Conservation (phyloP, 1,140 invertebrate species). For the Zophobas atratus region DNA sequence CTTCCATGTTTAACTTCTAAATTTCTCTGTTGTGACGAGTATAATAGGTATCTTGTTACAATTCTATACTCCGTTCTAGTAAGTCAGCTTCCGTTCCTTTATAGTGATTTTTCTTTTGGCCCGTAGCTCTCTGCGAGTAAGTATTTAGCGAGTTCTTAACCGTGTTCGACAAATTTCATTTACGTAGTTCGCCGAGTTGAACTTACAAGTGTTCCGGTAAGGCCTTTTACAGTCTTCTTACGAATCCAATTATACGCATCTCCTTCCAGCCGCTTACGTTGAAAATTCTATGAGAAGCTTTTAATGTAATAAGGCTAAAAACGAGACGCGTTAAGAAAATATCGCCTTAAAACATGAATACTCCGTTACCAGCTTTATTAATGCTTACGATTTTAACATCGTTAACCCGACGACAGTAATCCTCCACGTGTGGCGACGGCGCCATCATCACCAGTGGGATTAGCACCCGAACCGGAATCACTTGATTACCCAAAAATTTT, state of each 20-base stretch:
- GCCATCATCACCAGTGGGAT: no score
- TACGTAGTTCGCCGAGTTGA: conserved; percentile 1
- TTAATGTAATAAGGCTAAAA: conserved; percentile 48
- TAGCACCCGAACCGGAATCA: no score
- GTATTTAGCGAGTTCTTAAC: conserved; percentile 19
- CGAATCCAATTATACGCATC: conserved; percentile 51
- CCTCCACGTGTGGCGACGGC: no score
- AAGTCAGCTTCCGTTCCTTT: not conserved
- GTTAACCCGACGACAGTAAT: not conserved
- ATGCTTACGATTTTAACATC: not conserved
- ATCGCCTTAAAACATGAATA: conserved; percentile 34
- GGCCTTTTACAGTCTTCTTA: conserved; percentile 43
- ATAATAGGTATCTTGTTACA: no score
- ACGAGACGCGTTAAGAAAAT: conserved; percentile 28
- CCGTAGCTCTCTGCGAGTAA: not conserved
- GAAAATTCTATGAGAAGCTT: conserved; percentile 48
- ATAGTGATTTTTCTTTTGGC: no score
- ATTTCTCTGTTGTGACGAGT: no score
- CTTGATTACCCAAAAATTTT: no score
- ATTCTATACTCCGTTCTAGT: no score
- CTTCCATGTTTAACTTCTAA: no score
- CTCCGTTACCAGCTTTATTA: conserved; percentile 25
- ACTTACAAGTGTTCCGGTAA: conserved; percentile 40
- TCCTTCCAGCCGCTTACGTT: conserved; percentile 18
- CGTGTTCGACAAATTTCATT: conserved; percentile 13